Percentiles rank a stretch among this genome's conserved stretches.
phyloP scores from a whole-genome alignment of 2,113 vertebrate genomes.

The Bubo blakistoni region DNA sequence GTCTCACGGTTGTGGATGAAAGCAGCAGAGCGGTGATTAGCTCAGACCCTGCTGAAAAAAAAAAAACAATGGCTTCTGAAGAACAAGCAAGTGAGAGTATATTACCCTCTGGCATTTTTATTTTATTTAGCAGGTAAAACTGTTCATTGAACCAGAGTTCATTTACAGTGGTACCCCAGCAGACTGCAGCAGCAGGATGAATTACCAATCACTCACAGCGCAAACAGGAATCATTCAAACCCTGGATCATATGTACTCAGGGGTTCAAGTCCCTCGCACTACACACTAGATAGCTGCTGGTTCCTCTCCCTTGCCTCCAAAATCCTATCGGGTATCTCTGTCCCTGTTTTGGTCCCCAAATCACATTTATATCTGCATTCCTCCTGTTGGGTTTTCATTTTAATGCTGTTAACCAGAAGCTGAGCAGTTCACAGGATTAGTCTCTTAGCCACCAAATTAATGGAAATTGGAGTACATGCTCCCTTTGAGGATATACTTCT shows the following conservation, averaged over 20 bases:
- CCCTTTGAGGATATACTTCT: conserved; percentile 5
- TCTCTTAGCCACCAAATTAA: background rate
- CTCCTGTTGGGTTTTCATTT: background rate
- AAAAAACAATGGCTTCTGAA: background rate
- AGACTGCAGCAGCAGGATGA: conserved; percentile 27
- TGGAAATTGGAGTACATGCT: background rate
- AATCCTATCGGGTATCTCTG: background rate
- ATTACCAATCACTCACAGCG: conserved; percentile 18
- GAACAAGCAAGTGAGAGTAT: conserved; percentile 21
- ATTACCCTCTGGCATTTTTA: conserved; percentile 52
- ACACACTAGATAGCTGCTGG: background rate
- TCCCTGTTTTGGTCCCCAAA: background rate
- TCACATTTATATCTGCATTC: background rate
- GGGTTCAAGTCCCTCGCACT: background rate
- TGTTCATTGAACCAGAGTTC: conserved; percentile 38
- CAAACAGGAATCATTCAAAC: conserved; percentile 11
- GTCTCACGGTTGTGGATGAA: conserved; percentile 23
- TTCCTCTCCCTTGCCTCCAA: background rate
- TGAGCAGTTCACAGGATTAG: background rate
- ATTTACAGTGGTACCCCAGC: conserved; percentile 14
- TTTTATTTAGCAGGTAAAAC: conserved; percentile 61
- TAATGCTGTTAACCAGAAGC: conserved; percentile 9
- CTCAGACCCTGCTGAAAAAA: background rate
- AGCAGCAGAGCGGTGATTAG: conserved; percentile 31
- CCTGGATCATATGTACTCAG: background rate